phyloP scores from a whole-genome alignment of 2,888 invertebrate genomes.

The Sphinx pinastri region DNA sequence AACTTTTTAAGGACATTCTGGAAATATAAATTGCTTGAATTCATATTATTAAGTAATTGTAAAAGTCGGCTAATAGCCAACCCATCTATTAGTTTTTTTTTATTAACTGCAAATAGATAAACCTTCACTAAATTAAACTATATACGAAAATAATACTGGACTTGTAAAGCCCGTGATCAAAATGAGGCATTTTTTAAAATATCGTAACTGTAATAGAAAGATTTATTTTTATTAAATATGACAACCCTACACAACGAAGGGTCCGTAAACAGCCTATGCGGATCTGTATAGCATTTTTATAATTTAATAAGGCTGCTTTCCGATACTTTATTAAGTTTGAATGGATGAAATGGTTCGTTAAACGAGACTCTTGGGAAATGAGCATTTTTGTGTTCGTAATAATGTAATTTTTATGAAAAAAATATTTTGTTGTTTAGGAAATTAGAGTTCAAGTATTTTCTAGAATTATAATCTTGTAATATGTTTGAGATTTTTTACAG shows the following conservation, averaged over 20 bases:
- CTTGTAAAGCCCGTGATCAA: neutral
- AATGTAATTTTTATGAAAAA: conserved; percentile 23
- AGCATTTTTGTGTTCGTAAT: conserved; percentile 36
- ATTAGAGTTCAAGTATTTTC: neutral
- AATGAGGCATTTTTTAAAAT: neutral
- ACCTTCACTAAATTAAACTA: too few relatives aligned
- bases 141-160: too few relatives aligned
- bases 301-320: conserved; percentile 76
- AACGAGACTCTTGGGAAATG: conserved; percentile 53
- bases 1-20: too few relatives aligned
- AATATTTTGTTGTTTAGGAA: neutral
- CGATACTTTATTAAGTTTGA: conserved; percentile 77
- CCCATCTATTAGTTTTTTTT: too few relatives aligned
- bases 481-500: too few relatives aligned
- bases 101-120: too few relatives aligned
- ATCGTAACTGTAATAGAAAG: too few relatives aligned
- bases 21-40: too few relatives aligned
- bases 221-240: neutral
- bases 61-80: too few relatives aligned
- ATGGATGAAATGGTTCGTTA: conserved; percentile 74
- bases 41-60: too few relatives aligned
- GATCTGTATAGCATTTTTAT: conserved; percentile 45
- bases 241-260: conserved; percentile 1
- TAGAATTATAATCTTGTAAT: too few relatives aligned
- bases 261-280: conserved; percentile 21